Percentiles rank a stretch among this genome's conserved stretches.
Evolutionary conservation across 1,140 invertebrate species (phyloP).

Genomic region (Proctacanthus coquilletti): DNA sequence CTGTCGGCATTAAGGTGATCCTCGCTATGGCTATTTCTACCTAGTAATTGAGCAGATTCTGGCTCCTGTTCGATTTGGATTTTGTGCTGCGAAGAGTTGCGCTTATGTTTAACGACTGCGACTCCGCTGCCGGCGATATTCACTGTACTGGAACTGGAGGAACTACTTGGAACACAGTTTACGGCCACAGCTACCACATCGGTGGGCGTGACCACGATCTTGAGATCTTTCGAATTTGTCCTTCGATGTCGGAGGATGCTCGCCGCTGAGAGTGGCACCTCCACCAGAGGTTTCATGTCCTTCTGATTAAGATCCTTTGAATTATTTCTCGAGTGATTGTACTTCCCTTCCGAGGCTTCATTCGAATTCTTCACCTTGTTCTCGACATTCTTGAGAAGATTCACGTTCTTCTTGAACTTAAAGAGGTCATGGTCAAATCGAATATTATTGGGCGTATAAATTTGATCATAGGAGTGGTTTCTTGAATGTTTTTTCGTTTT

Average conservation of each 20-base stretch:
- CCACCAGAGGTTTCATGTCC: background rate
- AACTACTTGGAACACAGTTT: background rate
- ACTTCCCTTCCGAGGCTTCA: slow-evolving; percentile 16
- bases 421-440: slow-evolving; percentile 27
- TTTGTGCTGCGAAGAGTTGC: slow-evolving; percentile 5
- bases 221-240: slow-evolving; percentile 37
- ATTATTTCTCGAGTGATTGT: slow-evolving; percentile 35
- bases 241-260: slow-evolving; percentile 38
- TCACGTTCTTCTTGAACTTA: slow-evolving; percentile 21
- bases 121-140: background rate
- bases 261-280: slow-evolving; percentile 11
- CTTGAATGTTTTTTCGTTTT: slow-evolving; percentile 24
- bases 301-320: slow-evolving; percentile 34
- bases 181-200: slow-evolving; percentile 1
- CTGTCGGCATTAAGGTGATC: background rate
- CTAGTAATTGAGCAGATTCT: background rate
- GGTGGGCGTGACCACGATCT: slow-evolving; percentile 4
- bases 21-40: background rate
- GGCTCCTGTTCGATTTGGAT: slow-evolving; percentile 1
- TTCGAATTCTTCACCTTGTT: slow-evolving; percentile 25
- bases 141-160: background rate
- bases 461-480: slow-evolving; percentile 29
- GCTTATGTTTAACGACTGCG: background rate
- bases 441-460: slow-evolving; percentile 30
- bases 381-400: slow-evolving; percentile 21